Base-by-base conservation (phyloP, 1,140 invertebrate genomes). In the Zaprionus ghesquierei region DNA sequence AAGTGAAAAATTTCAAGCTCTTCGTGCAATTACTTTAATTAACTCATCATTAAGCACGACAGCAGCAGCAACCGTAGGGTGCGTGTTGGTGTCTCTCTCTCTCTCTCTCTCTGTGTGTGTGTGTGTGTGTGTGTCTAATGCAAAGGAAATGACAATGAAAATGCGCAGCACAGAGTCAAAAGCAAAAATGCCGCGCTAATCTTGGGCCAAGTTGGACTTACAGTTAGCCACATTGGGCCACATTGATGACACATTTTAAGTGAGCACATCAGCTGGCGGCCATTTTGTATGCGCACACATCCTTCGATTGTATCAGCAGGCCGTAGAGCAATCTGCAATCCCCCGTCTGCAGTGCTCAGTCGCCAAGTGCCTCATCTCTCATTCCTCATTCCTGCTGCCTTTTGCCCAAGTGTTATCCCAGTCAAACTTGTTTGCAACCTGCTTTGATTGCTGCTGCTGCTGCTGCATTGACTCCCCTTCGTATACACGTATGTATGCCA, bases 11-110 rank as follows among this genome's bases (percentile, higher is more conserved):
- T 51, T 62, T 74, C 60, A 62, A 60, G 58, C 65, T 84, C 78
- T 53, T 58, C 60, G 69, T 79, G 74, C 85, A 89, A 89, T 89
- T 89, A 89, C 84, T 78, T 89, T 89, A 89, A 89, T 89, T 89
- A 89, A 89, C 84, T 78, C 70, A 89, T 89, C 84, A 89, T 84
- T 86, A 86, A 76, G 75, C 79, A 72, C 84, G 60, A 64, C 72
- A 85, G 79, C 71, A 66, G 68, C n/a, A 53, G 31, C 29, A 58
- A 65, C 69, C 51, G 62, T 58, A 23, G 62, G 60, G 51, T 51
- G 68, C 68, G 18, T 51, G 68, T n/a, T n/a, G n/a, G n/a, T n/a
- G n/a, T n/a, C n/a, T n/a, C 68, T 25, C 8, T 12, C 29, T 15
- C 6, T 29, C 15, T 20, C 25, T 55, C 2, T 41, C 15, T 15